These are phyloP conservation scores for Ecliptopera silaceata DNA, from an alignment of 2,888 invertebrate species.

Conservation along the genomic window DNA sequence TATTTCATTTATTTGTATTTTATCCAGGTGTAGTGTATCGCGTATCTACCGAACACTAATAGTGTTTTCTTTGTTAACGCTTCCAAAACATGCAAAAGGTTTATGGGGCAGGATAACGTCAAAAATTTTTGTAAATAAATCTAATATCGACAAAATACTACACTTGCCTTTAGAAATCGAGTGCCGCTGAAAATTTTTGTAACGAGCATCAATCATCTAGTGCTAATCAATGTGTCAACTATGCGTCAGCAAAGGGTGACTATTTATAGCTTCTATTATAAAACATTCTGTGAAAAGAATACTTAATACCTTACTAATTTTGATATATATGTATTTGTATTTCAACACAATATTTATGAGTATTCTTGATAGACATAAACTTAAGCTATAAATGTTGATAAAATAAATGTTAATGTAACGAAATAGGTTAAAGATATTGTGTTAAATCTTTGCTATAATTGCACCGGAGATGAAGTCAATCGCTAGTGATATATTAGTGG, in stretches of 20 bases:
- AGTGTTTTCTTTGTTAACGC: conserved; percentile 6
- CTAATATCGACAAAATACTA: not conserved
- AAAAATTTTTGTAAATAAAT: too few relatives aligned
- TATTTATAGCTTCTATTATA: not conserved
- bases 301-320: not conserved
- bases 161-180: not conserved
- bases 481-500: conserved; percentile 1
- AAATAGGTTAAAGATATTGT: not conserved
- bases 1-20: conserved; percentile 31
- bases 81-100: not conserved
- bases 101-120: too few relatives aligned
- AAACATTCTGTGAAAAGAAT: not conserved
- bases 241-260: conserved; percentile 4
- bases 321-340: too few relatives aligned
- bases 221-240: conserved; percentile 16
- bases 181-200: not conserved
- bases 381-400: too few relatives aligned
- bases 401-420: too few relatives aligned
- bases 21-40: conserved; percentile 15
- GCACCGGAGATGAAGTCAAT: conserved; percentile 8
- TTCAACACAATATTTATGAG: too few relatives aligned
- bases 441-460: not conserved
- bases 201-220: conserved; percentile 10
- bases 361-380: too few relatives aligned
- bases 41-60: conserved; percentile 17